A percentile compares a stretch with the other conserved stretches of the same genome.
Evolutionary conservation across 2,888 invertebrate genomes (phyloP).

Genomic region (Phaedon cochleariae): DNA sequence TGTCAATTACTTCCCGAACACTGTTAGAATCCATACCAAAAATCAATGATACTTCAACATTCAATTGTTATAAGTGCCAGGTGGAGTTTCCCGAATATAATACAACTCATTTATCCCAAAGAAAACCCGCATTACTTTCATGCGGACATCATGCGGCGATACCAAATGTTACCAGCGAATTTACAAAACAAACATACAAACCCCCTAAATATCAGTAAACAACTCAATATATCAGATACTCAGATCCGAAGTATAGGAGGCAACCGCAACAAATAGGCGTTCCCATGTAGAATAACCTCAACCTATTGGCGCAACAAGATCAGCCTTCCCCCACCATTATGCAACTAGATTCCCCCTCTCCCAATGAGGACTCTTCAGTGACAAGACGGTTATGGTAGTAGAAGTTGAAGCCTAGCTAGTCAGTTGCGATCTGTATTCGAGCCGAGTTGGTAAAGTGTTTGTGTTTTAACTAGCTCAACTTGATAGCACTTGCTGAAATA

Average conservation of each 20-base stretch:
- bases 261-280: conserved; percentile 26
- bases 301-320: conserved; percentile 39
- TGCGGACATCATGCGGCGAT: conserved; percentile 48
- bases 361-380: conserved; percentile 30
- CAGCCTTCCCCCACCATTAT: conserved; percentile 40
- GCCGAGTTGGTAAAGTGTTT: conserved; percentile 3
- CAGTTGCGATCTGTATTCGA: conserved; percentile 7
- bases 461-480: neutral
- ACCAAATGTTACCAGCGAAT: conserved; percentile 54
- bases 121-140: conserved; percentile 44
- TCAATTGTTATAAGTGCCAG: conserved; percentile 42
- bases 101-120: conserved; percentile 26
- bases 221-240: conserved; percentile 48
- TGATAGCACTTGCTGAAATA: conserved; percentile 64
- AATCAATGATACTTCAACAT: conserved; percentile 36
- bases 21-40: conserved; percentile 18
- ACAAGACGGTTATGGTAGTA: neutral
- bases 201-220: conserved; percentile 51
- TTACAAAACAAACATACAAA: conserved; percentile 57
- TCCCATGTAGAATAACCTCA: neutral
- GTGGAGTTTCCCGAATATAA: conserved; percentile 39
- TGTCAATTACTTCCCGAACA: neutral
- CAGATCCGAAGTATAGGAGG: conserved; percentile 41
- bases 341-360: conserved; percentile 27
- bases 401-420: neutral